phyloP scores from a whole-genome alignment of 2,888 invertebrate genomes.

The Cinara cedri region DNA sequence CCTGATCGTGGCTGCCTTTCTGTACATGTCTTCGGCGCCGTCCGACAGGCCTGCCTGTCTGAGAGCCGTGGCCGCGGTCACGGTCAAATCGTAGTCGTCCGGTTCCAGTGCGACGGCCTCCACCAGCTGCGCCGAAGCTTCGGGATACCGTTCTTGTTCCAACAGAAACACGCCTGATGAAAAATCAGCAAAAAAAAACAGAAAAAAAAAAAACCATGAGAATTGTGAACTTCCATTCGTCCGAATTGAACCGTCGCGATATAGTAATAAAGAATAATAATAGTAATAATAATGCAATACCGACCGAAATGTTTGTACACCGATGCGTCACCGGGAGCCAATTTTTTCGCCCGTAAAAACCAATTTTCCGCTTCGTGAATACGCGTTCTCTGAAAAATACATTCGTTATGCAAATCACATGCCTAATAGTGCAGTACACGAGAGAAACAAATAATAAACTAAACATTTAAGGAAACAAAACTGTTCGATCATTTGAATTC shows the following conservation, averaged over 20 bases:
- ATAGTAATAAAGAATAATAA: too few relatives aligned
- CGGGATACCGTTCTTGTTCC: constrained; percentile 77
- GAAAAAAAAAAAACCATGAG: not conserved
- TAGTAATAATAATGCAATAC: constrained; percentile 6
- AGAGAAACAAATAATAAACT: constrained; percentile 28
- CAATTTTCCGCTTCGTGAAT: constrained; percentile 84
- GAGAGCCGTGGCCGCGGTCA: constrained; percentile 86
- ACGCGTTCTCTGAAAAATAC: constrained; percentile 73
- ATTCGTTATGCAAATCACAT: constrained; percentile 46
- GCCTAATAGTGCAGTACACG: not conserved
- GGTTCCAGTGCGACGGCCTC: constrained; percentile 80
- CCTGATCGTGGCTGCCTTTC: constrained; percentile 73
- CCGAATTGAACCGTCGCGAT: not conserved
- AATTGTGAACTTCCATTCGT: not conserved
- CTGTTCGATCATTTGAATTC: not conserved
- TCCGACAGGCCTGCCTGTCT: constrained; percentile 80
- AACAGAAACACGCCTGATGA: constrained; percentile 85
- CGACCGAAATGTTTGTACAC: constrained; percentile 90
- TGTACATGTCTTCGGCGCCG: constrained; percentile 87
- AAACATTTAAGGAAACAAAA: constrained; percentile 28
- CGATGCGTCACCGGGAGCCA: constrained; percentile 83
- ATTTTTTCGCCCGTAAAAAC: constrained; percentile 82
- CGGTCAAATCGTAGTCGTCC: constrained; percentile 80
- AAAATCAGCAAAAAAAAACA: constrained; percentile 6
- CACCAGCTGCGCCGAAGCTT: constrained; percentile 82